Evolutionary conservation across 1,140 invertebrate genomes (phyloP).

Genomic region (Bombyx mori): ASM3026992v2 NC_085109.1:12872001-12872500

Average conservation of each 20-base stretch:
- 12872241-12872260: slow-evolving; percentile 88
- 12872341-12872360: slow-evolving; percentile 61
- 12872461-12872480: no score
- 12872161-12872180: slow-evolving; percentile 77
- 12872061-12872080: slow-evolving; percentile 85
- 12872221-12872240: slow-evolving; percentile 94
- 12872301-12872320: slow-evolving; percentile 38
- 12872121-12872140: slow-evolving; percentile 74
- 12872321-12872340: slow-evolving; percentile 65
- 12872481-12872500: no score
- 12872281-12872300: slow-evolving; percentile 47
- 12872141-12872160: slow-evolving; percentile 73
- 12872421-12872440: neutral
- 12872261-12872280: slow-evolving; percentile 71
- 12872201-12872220: slow-evolving; percentile 76
- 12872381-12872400: slow-evolving; percentile 72
- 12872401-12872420: slow-evolving; percentile 46
- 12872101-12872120: slow-evolving; percentile 82
- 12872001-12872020: slow-evolving; percentile 74
- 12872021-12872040: slow-evolving; percentile 88
- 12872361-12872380: slow-evolving; percentile 61
- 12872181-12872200: slow-evolving; percentile 47
- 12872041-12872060: slow-evolving; percentile 89
- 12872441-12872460: no score
- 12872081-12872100: slow-evolving; percentile 82